A percentile compares a stretch with the other conserved stretches of the same genome.
Evolutionary conservation across 2,888 invertebrate genomes (phyloP).

Genomic region (Temnothorax ravouxi): DNA sequence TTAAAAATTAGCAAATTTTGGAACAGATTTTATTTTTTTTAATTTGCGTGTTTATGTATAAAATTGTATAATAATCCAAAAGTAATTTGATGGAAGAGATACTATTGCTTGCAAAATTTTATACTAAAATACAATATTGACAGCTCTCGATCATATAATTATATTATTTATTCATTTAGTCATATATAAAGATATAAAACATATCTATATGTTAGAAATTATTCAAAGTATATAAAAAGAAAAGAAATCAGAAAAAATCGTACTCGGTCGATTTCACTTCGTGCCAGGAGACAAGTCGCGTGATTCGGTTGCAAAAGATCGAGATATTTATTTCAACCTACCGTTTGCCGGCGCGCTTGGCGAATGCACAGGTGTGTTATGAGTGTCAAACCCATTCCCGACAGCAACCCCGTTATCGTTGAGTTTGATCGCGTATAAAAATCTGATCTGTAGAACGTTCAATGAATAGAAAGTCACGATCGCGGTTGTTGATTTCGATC

Average conservation of each 20-base stretch:
- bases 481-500: conserved; percentile 4
- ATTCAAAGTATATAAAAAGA: background rate
- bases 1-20: background rate
- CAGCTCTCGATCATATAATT: background rate
- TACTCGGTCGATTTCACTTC: conserved; percentile 52
- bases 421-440: conserved; percentile 33
- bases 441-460: background rate
- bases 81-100: background rate
- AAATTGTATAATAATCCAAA: background rate
- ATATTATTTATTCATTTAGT: background rate
- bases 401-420: conserved; percentile 2
- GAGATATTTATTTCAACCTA: conserved; percentile 15
- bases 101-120: background rate
- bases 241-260: conserved; percentile 30
- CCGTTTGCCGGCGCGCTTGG: background rate
- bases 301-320: conserved; percentile 38
- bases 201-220: background rate
- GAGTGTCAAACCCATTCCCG: conserved; percentile 5
- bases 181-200: background rate
- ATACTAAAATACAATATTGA: background rate
- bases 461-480: conserved; percentile 43
- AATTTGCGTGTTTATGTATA: background rate
- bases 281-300: conserved; percentile 9
- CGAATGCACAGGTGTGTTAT: conserved; percentile 28
- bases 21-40: background rate